Conservation (phyloP, 2,797 vertebrate species). For the Perodicticus potto region DNA sequence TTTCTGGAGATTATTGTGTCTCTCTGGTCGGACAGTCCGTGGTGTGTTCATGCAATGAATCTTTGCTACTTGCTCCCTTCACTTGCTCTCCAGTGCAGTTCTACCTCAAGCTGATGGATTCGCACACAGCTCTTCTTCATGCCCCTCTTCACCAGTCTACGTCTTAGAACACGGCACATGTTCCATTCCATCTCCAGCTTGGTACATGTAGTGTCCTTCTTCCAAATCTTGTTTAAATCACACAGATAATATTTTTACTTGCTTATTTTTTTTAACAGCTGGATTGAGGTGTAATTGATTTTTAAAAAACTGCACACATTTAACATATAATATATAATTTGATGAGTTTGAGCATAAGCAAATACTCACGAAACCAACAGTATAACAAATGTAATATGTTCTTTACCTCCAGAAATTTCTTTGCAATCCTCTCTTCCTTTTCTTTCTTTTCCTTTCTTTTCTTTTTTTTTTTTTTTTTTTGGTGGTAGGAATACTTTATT, state of each 20-base stretch:
- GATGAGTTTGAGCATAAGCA: neutral
- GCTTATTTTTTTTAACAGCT: neutral
- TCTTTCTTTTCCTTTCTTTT: neutral
- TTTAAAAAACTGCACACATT: neutral
- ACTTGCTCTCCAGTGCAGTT: neutral
- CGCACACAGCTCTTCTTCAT: neutral
- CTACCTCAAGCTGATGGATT: neutral
- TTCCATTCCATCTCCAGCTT: neutral
- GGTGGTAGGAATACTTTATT: neutral
- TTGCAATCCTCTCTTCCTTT: too few species aligned
- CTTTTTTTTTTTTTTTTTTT: neutral
- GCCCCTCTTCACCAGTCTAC: neutral
- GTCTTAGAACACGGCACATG: neutral
- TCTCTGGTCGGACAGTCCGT: neutral
- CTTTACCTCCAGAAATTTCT: neutral
- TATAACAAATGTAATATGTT: neutral
- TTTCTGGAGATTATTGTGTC: neutral
- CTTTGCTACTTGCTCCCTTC: neutral
- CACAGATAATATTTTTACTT: neutral
- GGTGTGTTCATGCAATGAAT: neutral
- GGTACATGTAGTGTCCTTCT: neutral
- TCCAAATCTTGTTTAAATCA: slow-evolving; percentile 1
- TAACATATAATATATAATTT: neutral
- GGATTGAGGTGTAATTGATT: neutral
- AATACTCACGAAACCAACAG: neutral